Conservation (phyloP, 2,888 invertebrate species). For the Agriopis aurantiaria region DNA sequence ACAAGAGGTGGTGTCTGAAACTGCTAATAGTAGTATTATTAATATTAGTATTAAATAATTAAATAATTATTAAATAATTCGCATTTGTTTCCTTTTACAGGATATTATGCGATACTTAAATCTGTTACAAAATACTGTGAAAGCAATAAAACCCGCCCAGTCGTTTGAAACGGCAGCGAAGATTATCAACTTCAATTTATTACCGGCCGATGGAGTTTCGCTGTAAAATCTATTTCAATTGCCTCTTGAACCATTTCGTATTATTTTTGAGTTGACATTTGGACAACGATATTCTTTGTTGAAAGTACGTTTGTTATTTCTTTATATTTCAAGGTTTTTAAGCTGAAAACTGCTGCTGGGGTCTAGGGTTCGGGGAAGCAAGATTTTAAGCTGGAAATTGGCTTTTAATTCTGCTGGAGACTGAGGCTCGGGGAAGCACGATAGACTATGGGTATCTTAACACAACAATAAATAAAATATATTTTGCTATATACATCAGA, state of each 20-base stretch:
- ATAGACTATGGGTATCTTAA: too few relatives aligned
- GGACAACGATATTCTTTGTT: background rate
- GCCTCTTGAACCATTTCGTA: conserved; percentile 12
- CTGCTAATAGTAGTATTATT: background rate
- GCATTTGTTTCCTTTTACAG: background rate
- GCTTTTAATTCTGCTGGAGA: too few relatives aligned
- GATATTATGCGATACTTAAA: background rate
- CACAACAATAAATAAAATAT: too few relatives aligned
- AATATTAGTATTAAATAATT: too few relatives aligned
- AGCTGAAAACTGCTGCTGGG: too few relatives aligned
- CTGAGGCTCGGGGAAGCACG: too few relatives aligned
- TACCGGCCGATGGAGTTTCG: conserved; percentile 30
- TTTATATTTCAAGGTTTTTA: too few relatives aligned
- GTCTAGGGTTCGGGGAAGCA: too few relatives aligned
- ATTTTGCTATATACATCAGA: too few relatives aligned
- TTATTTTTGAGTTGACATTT: conserved; percentile 1
- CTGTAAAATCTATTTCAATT: conserved; percentile 37
- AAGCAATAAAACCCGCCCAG: conserved; percentile 22
- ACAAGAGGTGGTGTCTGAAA: background rate
- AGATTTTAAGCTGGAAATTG: too few relatives aligned
- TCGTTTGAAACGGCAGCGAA: conserved; percentile 26
- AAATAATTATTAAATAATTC: background rate
- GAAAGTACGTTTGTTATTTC: background rate
- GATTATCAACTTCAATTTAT: conserved; percentile 34
- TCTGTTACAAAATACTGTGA: conserved; percentile 18